Conservation (phyloP, 37 sponge, comb jelly and placozoan species). For the Theonella swinhoei region DNA sequence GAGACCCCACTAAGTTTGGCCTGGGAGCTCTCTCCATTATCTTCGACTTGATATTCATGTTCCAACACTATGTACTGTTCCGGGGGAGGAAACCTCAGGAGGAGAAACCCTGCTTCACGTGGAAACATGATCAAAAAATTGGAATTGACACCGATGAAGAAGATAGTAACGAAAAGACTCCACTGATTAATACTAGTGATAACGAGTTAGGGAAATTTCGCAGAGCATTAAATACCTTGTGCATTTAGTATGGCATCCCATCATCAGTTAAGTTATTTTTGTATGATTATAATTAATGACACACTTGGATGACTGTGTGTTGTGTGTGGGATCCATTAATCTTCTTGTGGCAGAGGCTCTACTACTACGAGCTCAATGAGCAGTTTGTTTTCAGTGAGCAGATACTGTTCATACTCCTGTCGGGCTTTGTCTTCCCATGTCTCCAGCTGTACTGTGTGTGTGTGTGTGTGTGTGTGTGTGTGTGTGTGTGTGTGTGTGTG, state of each 20-base stretch:
- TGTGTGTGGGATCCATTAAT: background rate
- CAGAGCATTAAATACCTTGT: background rate
- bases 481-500: slow-evolving; percentile 41
- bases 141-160: background rate
- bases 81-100: slow-evolving; percentile 11
- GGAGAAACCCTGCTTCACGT: background rate
- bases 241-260: no score
- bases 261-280: no score
- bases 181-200: background rate
- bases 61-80: slow-evolving; percentile 94
- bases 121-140: background rate
- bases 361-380: slow-evolving; percentile 88
- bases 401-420: slow-evolving; percentile 78
- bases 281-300: background rate
- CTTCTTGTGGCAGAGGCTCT: slow-evolving; percentile 6
- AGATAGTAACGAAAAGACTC: background rate
- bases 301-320: background rate
- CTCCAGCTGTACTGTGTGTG: slow-evolving; percentile 61
- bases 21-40: slow-evolving; percentile 85
- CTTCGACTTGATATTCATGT: slow-evolving; percentile 90
- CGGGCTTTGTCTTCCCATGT: slow-evolving; percentile 38
- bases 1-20: slow-evolving; percentile 99
- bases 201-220: background rate
- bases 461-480: slow-evolving; percentile 79
- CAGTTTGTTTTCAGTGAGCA: slow-evolving; percentile 79